Percentiles rank a stretch among this genome's conserved stretches.
Evolutionary conservation across 1,140 invertebrate genomes (phyloP).

Genomic region (Olivierus martensii): DNA sequence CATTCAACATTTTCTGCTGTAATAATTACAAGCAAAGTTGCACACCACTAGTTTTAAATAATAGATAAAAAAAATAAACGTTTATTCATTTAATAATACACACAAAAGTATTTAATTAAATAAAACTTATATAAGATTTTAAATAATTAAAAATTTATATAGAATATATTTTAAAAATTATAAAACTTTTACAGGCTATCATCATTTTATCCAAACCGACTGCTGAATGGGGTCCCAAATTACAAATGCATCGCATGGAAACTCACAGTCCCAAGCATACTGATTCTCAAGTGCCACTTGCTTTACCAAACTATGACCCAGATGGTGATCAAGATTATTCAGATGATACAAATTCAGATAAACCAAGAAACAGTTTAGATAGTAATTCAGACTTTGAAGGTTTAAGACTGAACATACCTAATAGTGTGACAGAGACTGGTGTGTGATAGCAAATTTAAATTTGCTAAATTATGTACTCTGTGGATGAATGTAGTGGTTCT

Average conservation of each 20-base stretch:
- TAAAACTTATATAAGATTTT: no score
- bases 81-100: no score
- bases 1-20: no score
- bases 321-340: slow-evolving; percentile 16
- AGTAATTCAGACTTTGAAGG: slow-evolving; percentile 13
- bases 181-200: slow-evolving; percentile 32
- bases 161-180: background rate
- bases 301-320: slow-evolving; percentile 19
- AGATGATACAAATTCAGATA: slow-evolving; percentile 3
- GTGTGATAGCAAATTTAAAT: slow-evolving; percentile 2
- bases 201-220: slow-evolving; percentile 44
- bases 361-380: slow-evolving; percentile 6
- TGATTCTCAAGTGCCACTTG: slow-evolving; percentile 22
- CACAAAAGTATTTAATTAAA: no score
- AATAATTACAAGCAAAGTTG: no score
- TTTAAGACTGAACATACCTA: slow-evolving; percentile 11
- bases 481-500: no score
- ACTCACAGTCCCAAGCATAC: slow-evolving; percentile 22
- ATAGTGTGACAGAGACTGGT: slow-evolving; percentile 8
- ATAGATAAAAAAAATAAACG: no score
- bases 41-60: no score
- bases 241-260: slow-evolving; percentile 22
- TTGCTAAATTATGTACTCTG: no score
- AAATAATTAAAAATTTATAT: no score
- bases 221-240: slow-evolving; percentile 46